These are phyloP conservation scores for Glossosoma conforme DNA, from an alignment of 1,140 invertebrate genomes.

Conservation along the genomic window DNA sequence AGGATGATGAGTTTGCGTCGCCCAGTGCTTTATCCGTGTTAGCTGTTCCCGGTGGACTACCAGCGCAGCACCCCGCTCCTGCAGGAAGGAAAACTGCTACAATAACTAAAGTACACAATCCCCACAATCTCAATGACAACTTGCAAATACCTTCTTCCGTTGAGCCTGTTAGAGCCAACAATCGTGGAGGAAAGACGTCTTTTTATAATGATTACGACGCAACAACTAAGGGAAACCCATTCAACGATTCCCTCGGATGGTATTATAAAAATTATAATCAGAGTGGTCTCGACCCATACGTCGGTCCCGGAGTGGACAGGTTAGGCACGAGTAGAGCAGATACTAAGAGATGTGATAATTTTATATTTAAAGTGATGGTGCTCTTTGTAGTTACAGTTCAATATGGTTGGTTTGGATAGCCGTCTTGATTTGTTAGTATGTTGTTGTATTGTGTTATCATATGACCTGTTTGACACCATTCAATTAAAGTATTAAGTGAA, in stretches of 20 bases:
- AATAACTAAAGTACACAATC: slow-evolving; percentile 55
- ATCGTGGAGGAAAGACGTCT: slow-evolving; percentile 43
- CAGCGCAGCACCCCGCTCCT: slow-evolving; percentile 36
- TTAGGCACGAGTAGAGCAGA: slow-evolving; percentile 18
- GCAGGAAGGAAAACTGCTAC: slow-evolving; percentile 45
- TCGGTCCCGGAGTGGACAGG: slow-evolving; percentile 48
- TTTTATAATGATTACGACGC: slow-evolving; percentile 36
- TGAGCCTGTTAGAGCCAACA: slow-evolving; percentile 16
- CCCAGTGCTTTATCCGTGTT: slow-evolving; percentile 48
- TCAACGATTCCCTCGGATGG: slow-evolving; percentile 61
- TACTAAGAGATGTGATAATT: slow-evolving; percentile 28
- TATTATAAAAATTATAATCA: slow-evolving; percentile 77
- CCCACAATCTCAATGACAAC: slow-evolving; percentile 33
- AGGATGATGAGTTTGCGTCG: slow-evolving; percentile 10
- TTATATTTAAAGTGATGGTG: slow-evolving; percentile 19
- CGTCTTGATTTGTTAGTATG: too few relatives aligned
- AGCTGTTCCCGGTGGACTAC: slow-evolving; percentile 54
- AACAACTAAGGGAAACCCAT: slow-evolving; percentile 31
- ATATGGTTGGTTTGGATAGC: too few relatives aligned
- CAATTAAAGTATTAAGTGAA: too few relatives aligned
- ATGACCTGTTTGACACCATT: too few relatives aligned
- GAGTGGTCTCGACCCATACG: slow-evolving; percentile 60
- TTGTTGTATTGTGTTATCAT: too few relatives aligned
- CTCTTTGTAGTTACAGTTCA: slow-evolving; percentile 2
- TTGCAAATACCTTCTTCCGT: slow-evolving; percentile 20